Evolutionary conservation across 2,113 vertebrate species (phyloP), one percentile per base, ranked within the genome.

Genomic region (Epinephelus fuscoguttatus): DNA sequence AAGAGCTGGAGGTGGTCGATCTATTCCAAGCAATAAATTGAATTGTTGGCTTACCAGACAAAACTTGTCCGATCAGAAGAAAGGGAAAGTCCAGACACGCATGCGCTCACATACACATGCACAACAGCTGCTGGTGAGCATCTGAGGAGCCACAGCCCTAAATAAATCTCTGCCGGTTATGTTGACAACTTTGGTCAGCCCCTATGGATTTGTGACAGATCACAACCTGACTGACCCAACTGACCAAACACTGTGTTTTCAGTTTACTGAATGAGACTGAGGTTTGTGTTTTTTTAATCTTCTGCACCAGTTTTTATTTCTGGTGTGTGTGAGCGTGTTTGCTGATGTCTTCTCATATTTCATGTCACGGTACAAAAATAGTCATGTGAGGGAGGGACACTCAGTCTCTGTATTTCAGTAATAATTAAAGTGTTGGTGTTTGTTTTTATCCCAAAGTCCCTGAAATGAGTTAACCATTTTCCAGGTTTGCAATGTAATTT

Each of bases 121-220:
- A 37, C 80, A 52, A 86, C 93, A 94, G 91, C 93, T 92, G 94
- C 91, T 83, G 71, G 75, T 70, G 72, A 60, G 72, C 57, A n/a
- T 81, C 70, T 71, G 53, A 88, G 67, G 49, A 69, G 49, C 75
- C 50, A 6, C 66, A 66, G 84, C 47, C 77, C 69, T 50, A 89
- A 90, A 91, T 83, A 89, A 89, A 88, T 76, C 86, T 59, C 70
- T 42, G 45, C 62, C 25, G 12, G 52, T 12, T 23, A 12, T 30
- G 19, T 37, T 81, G 82, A 82, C 81, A 74, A 73, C 69, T 27
- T 61, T 56, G 63, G 69, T 67, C 50, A 56, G 27, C 19, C 45
- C 25, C 50, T 60, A 59, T 53, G n/a, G 66, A 40, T 76, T 73
- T 21, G 7, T 60, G 18, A 59, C 75, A 75, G 21, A 71, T 72